These are phyloP conservation scores for Bruchidius siliquastri DNA, from an alignment of 2,888 invertebrate genomes.

Conservation along the genomic window DNA sequence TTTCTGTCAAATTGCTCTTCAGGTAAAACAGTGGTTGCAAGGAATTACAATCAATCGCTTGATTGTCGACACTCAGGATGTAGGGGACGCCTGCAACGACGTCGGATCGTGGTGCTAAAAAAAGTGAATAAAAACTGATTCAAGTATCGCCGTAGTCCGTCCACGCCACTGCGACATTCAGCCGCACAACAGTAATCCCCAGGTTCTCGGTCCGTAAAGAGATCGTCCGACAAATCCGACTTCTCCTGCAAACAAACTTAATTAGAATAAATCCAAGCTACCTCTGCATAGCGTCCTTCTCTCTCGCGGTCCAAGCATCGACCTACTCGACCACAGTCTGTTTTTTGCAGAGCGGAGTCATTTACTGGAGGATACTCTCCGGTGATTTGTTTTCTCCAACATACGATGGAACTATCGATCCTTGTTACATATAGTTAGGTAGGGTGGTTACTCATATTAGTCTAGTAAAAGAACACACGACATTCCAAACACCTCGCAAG, in stretches of 20 bases:
- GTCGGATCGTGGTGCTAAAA: no score
- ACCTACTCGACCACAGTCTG: background rate
- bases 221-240: background rate
- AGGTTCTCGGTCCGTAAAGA: background rate
- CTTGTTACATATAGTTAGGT: no score
- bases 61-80: no score
- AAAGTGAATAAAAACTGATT: background rate
- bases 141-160: background rate
- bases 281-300: background rate
- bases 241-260: background rate
- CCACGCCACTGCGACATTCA: background rate
- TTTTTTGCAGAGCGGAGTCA: background rate
- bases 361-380: background rate
- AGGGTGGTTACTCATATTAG: no score
- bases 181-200: background rate
- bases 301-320: background rate
- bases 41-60: no score
- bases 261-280: background rate
- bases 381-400: background rate
- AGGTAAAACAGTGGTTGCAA: no score
- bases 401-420: background rate
- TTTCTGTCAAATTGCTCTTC: no score
- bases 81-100: no score
- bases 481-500: no score
- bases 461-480: no score